Percentiles rank a stretch among this genome's conserved stretches.
Evolutionary conservation across 2,797 vertebrate genomes (phyloP).

Genomic region (Bovichtus variegatus): DNA sequence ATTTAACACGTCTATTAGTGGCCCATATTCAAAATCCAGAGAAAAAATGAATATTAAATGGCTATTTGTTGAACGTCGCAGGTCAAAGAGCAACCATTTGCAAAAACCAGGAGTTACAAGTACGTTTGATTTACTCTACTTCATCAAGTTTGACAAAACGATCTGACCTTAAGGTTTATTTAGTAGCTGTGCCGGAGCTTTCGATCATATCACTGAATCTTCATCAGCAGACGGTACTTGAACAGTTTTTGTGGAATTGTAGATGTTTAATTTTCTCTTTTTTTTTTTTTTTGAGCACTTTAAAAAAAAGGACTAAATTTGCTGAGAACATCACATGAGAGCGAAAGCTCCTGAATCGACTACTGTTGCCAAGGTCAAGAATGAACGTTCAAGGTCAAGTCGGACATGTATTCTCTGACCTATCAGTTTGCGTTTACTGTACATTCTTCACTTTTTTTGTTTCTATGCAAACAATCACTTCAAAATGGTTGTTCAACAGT

Average conservation of each 20-base stretch:
- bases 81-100: conserved; percentile 13
- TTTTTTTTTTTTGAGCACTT: not conserved
- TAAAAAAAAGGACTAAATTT: not conserved
- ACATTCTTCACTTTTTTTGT: not conserved
- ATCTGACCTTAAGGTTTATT: not conserved
- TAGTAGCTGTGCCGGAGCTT: not conserved
- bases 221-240: not conserved
- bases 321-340: not conserved
- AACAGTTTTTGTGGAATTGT: not conserved
- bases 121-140: not conserved
- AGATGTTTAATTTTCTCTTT: not conserved
- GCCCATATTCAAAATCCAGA: not conserved
- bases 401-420: not conserved
- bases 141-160: not conserved
- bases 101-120: not conserved
- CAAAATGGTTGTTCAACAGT: conserved; percentile 26
- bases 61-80: not conserved
- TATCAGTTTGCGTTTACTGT: not conserved
- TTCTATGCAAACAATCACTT: not conserved
- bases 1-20: not conserved
- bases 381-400: too few relatives aligned
- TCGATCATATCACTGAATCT: not conserved
- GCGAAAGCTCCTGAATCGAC: not conserved
- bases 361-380: too few relatives aligned
- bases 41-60: not conserved